Evolutionary conservation across 2,888 invertebrate genomes (phyloP).

Genomic region (Sturmia bella): DNA sequence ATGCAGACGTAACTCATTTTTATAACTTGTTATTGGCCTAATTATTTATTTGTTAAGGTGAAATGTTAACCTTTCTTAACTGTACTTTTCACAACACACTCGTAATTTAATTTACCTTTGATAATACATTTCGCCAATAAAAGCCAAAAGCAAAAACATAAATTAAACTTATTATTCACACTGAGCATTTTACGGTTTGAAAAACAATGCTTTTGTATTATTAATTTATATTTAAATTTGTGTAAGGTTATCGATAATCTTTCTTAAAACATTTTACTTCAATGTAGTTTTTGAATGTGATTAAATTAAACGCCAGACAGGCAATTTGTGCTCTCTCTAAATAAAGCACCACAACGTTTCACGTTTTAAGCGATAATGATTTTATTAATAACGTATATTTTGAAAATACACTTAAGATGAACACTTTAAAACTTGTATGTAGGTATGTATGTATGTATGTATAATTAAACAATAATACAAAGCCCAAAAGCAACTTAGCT

Average conservation of each 20-base stretch:
- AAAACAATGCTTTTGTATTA: conserved; percentile 10
- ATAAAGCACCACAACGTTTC: conserved; percentile 67
- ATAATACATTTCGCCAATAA: conserved; percentile 43
- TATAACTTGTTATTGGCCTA: no score
- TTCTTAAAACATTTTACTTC: conserved; percentile 36
- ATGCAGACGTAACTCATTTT: no score
- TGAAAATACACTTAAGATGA: conserved; percentile 28
- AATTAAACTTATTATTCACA: conserved; percentile 24
- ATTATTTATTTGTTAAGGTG: background rate
- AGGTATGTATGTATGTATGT: no score
- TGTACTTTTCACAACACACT: conserved; percentile 11
- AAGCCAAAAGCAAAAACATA: conserved; percentile 37
- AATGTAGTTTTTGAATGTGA: conserved; percentile 29
- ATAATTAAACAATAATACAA: conserved; percentile 16
- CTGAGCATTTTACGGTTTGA: conserved; percentile 35
- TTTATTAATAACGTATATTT: conserved; percentile 57
- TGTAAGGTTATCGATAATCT: conserved; percentile 14
- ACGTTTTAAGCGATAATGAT: conserved; percentile 69
- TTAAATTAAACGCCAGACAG: conserved; percentile 70
- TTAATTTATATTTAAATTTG: conserved; percentile 32
- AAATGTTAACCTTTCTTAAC: conserved; percentile 1
- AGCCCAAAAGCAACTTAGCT: conserved; percentile 7
- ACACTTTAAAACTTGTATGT: conserved; percentile 6
- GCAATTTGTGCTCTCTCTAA: conserved; percentile 40
- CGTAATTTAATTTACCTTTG: conserved; percentile 47